A percentile compares a stretch with the other conserved stretches of the same genome.
These are phyloP conservation scores for Drosophila equinoxialis DNA, from an alignment of 1,140 invertebrate genomes.

Conservation along the genomic window DNA sequence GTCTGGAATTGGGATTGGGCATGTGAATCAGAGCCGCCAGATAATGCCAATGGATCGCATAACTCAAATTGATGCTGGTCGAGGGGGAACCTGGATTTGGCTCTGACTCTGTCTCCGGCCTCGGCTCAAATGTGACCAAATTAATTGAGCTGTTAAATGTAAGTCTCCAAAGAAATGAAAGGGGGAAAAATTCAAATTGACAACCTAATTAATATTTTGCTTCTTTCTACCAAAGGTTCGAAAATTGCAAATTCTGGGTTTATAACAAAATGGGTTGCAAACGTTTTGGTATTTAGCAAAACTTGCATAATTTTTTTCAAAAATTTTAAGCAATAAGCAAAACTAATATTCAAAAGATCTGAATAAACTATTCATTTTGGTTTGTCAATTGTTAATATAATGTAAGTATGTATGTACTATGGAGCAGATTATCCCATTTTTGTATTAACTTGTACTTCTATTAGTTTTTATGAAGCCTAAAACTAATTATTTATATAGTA, in stretches of 20 bases:
- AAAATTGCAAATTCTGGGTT: background rate
- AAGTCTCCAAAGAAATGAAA: constrained; percentile 74
- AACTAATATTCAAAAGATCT: no score
- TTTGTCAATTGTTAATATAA: no score
- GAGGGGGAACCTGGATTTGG: background rate
- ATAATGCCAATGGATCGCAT: constrained; percentile 78
- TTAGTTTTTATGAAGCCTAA: no score
- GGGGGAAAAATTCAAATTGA: constrained; percentile 72
- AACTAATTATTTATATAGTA: background rate
- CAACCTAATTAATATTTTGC: constrained; percentile 75
- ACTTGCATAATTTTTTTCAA: background rate
- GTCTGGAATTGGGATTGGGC: constrained; percentile 19
- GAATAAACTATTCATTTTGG: no score
- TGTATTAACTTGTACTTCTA: no score
- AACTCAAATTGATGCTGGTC: constrained; percentile 63
- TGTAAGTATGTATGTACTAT: no score
- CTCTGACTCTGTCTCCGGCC: constrained; percentile 18
- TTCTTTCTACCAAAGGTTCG: constrained; percentile 37
- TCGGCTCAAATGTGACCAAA: constrained; percentile 64
- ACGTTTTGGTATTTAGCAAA: background rate
- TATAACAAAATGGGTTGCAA: background rate
- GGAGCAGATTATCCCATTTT: no score
- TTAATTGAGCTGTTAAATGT: constrained; percentile 81
- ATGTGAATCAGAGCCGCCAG: constrained; percentile 67
- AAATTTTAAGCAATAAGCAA: background rate